These are phyloP conservation scores for Cotesia glomerata DNA, from an alignment of 1,140 invertebrate species.

Conservation along the genomic window DNA sequence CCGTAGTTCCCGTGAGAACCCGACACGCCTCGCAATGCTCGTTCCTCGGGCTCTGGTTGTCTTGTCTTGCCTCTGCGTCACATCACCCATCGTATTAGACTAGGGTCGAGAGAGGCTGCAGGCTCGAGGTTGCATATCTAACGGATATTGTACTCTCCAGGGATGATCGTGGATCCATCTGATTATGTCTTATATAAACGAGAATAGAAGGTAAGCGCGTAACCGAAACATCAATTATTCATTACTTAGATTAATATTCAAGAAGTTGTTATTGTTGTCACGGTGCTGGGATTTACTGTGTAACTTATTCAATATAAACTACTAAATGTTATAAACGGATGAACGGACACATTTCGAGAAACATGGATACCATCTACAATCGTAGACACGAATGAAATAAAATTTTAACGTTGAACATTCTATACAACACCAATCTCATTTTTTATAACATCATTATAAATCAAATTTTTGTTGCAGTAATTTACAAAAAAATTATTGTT, in stretches of 20 bases:
- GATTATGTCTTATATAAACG: slow-evolving; percentile 11
- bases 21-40: slow-evolving; percentile 12
- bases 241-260: slow-evolving; percentile 10
- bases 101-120: background rate
- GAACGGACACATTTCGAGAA: too few species aligned
- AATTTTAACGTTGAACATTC: too few species aligned
- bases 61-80: slow-evolving; percentile 42
- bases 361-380: too few species aligned
- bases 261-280: background rate
- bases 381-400: too few species aligned
- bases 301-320: background rate
- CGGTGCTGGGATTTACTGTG: too few species aligned
- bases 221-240: slow-evolving; percentile 10
- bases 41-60: slow-evolving; percentile 6
- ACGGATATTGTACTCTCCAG: background rate
- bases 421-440: too few species aligned
- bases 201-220: background rate
- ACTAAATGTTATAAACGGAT: background rate
- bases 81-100: slow-evolving; percentile 56
- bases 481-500: too few species aligned
- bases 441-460: too few species aligned
- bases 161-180: background rate
- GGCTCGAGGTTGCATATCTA: slow-evolving; percentile 2
- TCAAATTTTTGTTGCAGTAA: too few species aligned
- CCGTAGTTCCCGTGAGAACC: slow-evolving; percentile 26